Percentiles rank a stretch among this genome's conserved stretches.
Conservation (phyloP, 1,140 invertebrate species). For the Bombus sylvicola region DNA sequence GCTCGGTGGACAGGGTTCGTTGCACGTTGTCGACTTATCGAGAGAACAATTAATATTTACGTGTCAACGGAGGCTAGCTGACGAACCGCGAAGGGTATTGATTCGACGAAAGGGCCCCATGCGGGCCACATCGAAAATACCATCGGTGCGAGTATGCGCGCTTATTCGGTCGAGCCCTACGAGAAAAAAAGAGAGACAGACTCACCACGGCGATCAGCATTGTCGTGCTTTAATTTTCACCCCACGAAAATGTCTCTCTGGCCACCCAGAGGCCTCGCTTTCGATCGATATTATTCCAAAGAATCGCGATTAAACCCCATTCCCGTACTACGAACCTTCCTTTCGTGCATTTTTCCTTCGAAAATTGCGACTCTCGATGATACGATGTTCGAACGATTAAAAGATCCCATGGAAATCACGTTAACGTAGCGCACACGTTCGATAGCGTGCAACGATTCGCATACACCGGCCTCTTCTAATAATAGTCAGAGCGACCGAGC, state of each 20-base stretch:
- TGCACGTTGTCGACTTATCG: conserved; percentile 23
- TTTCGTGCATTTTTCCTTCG: not conserved
- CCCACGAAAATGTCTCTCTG: not conserved
- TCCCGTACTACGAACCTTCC: too few species aligned
- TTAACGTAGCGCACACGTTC: conserved; percentile 18
- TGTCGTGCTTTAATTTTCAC: not conserved
- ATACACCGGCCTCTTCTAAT: conserved; percentile 55
- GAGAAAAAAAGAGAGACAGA: not conserved
- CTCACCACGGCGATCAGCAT: not conserved
- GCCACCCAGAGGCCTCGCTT: not conserved
- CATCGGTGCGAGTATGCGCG: conserved; percentile 61
- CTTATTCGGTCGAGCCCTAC: conserved; percentile 37
- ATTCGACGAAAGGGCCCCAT: conserved; percentile 60
- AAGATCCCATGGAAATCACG: not conserved
- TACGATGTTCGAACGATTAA: not conserved
- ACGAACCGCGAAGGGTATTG: conserved; percentile 60
- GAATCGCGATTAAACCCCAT: not conserved
- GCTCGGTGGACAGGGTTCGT: not conserved
- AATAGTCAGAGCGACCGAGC: conserved; percentile 55
- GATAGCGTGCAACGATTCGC: conserved; percentile 17
- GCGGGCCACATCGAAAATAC: conserved; percentile 60
- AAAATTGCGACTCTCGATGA: not conserved
- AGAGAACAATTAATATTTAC: conserved; percentile 55
- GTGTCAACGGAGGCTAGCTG: conserved; percentile 40
- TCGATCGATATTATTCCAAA: conserved; percentile 2